Base-by-base conservation (phyloP, 1,140 invertebrate species). In the Leptinotarsa undecemlineata region DNA sequence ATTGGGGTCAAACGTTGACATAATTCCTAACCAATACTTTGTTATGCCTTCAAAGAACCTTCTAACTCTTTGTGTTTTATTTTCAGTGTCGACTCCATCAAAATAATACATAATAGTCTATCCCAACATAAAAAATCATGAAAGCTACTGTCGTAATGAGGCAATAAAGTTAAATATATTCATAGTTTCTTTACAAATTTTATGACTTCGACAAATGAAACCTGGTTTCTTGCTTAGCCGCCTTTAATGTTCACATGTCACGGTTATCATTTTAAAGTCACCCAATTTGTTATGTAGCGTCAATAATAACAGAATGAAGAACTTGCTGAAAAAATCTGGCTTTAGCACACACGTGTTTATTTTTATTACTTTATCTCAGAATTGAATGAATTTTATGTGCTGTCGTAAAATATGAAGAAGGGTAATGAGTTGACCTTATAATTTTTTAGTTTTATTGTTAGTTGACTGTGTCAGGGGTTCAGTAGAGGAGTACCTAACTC, bases 201-300 rank as follows among this genome's bases (percentile, higher is more conserved):
- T 72, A 72, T 33, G 71, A 64, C 61, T 64, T 19, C 60, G 23
- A 72, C 71, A 72, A 72, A 72, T 72, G 71, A 72, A 72, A 72
- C 17, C 71, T 64, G 71, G 71, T 63, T 71, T 72, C 60, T 63
- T 42, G 20, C 60, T 15, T 47, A 72, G 71, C 60, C 71, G 71
- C 42, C 62, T 72, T 72, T 64, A 72, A 64, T 48, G 71, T 72
- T 64, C 26, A n/a, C 20, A 20, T 48, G 48, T 17, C 21, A 20
- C 51, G 48, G 48, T 33, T 48, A 51, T 48, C 68, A 20, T 57
- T 71, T 47, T 17, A 26, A 72, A 47, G 60, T 72, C 61, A 64
- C 71, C 71, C 71, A 72, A 72, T 72, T 72, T 72, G 71, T 72
- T 72, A 72, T 72, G 60, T 64, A 64, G 71, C 71, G 71, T 72